Percentiles rank a stretch among this genome's conserved stretches.
Conservation (phyloP, 1,140 invertebrate species). For the Pogonognathellus flavescens region DNA sequence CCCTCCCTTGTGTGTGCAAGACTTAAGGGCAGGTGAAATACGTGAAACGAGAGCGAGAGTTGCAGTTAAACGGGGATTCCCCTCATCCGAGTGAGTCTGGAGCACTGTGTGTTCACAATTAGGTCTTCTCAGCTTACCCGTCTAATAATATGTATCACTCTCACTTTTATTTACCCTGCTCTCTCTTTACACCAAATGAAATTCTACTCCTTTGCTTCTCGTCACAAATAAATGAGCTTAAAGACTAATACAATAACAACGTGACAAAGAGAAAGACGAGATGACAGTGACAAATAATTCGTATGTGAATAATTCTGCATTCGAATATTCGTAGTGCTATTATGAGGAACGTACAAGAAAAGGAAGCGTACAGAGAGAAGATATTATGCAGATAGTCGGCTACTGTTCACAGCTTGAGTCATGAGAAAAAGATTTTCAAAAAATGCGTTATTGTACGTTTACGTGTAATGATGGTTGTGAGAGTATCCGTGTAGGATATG, state of each 20-base stretch:
- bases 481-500: no score
- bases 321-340: background rate
- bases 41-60: slow-evolving; percentile 14
- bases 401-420: background rate
- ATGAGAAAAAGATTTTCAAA: slow-evolving; percentile 17
- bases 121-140: background rate
- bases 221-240: slow-evolving; percentile 19
- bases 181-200: background rate
- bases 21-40: slow-evolving; percentile 46
- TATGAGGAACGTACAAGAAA: background rate
- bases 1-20: background rate
- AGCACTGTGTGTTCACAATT: background rate
- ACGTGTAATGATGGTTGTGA: no score
- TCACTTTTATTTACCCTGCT: slow-evolving; percentile 14
- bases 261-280: slow-evolving; percentile 47
- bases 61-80: background rate
- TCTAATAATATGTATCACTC: slow-evolving; percentile 41
- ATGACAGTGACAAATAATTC: slow-evolving; percentile 57
- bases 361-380: background rate
- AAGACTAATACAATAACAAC: slow-evolving; percentile 4
- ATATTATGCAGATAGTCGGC: background rate
- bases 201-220: slow-evolving; percentile 8
- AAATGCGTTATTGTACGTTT: background rate
- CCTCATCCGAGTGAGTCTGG: background rate
- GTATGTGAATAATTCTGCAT: slow-evolving; percentile 32